phyloP scores from a whole-genome alignment of 37 sponge, comb jelly and placozoan genomes.

The Bolinopsis microptera region DNA sequence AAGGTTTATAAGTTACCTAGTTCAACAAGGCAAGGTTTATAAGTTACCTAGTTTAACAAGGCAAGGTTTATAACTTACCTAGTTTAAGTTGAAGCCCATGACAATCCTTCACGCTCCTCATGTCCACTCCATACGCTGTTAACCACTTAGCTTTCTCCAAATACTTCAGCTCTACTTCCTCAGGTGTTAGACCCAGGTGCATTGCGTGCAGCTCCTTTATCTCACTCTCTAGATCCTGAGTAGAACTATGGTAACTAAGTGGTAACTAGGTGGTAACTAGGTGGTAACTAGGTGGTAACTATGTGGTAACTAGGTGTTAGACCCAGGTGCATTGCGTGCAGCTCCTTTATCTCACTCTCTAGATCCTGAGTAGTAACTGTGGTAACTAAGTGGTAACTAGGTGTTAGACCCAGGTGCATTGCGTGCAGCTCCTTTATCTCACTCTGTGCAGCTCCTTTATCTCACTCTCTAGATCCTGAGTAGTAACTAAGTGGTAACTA shows the following conservation, averaged over 20 bases:
- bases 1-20: too few relatives aligned
- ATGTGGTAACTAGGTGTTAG: too few relatives aligned
- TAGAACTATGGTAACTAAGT: not conserved
- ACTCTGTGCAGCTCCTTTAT: constrained; percentile 10
- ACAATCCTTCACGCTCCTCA: not conserved
- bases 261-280: too few relatives aligned
- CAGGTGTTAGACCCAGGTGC: constrained; percentile 45
- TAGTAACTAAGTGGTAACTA: too few relatives aligned
- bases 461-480: constrained; percentile 27
- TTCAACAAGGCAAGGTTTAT: too few relatives aligned
- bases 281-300: too few relatives aligned
- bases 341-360: not conserved
- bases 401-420: constrained; percentile 16
- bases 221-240: constrained; percentile 51
- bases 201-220: constrained; percentile 46
- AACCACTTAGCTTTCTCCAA: constrained; percentile 41
- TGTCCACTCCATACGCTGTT: not conserved
- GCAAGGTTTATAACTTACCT: too few relatives aligned
- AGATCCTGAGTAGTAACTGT: too few relatives aligned
- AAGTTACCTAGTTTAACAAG: too few relatives aligned
- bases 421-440: constrained; percentile 41
- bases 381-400: too few relatives aligned
- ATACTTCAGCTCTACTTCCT: constrained; percentile 52
- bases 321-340: constrained; percentile 23
- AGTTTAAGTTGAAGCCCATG: constrained; percentile 20